Evolutionary conservation across 2,888 invertebrate genomes (phyloP), one percentile per base, ranked within the genome.

Genomic region (Phyto melanocephala): DNA sequence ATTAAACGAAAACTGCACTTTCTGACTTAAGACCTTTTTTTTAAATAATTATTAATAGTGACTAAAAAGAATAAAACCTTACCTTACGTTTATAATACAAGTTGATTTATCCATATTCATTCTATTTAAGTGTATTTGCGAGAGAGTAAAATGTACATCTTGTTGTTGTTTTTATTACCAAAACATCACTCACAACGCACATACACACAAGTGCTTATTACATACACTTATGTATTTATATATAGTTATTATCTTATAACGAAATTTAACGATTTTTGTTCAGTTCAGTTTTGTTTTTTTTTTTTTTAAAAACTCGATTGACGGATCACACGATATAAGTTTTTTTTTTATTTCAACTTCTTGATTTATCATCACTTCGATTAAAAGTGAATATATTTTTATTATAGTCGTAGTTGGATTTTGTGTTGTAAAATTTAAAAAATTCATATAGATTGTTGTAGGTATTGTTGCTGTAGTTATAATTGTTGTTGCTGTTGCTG

Each of bases 71-170:
- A 4, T 11, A 35, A 28, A 24, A 37, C 11, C 81, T 79, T 75
- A 82, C 78, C 82, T 67, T 78, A 58, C n/a, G 58, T 65, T 35
- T 71, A 40, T 54, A n/a, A 47, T 8, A 40, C 17, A 42, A 58
- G 42, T 62, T 17, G 17, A 35, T 28, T 52, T 35, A 42, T 72
- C 71, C 65, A 72, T 52, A 15, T 76, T 42, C 20, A 35, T 56
- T 58, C 45, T 42, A 17, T n/a, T n/a, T n/a, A n/a, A n/a, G n/a
- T n/a, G n/a, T 58, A 28, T 60, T 35, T 72, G 52, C 45, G 65
- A 65, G 67, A 67, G 62, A 52, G 22, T 35, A 45, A 70, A 42
- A 65, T 78, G 22, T 65, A 79, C 56, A 79, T 47, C 33, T 72
- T 54, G 65, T 60, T 67, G 33, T 35, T 11, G 13, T 58, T 37